A percentile compares a stretch with the other conserved stretches of the same genome.
phyloP scores from a whole-genome alignment of 2,113 vertebrate species.

The Ia io region DNA sequence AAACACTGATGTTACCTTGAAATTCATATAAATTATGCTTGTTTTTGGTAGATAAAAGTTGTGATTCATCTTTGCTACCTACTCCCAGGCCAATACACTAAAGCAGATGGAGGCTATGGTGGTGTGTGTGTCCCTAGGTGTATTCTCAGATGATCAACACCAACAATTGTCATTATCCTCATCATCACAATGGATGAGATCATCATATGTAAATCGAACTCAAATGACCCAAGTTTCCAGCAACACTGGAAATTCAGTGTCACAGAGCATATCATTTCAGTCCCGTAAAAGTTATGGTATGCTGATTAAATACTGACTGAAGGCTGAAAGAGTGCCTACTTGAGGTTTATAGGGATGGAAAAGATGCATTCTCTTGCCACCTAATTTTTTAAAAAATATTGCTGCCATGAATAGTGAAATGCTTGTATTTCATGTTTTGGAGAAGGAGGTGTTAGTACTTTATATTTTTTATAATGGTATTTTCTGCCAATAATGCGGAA shows the following conservation, averaged over 20 bases:
- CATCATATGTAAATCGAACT: conserved; percentile 80
- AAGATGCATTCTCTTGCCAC: conserved; percentile 74
- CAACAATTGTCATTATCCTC: conserved; percentile 56
- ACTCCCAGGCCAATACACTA: not conserved
- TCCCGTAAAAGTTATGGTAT: conserved; percentile 81
- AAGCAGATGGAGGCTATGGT: not conserved
- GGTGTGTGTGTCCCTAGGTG: not conserved
- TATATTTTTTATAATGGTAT: conserved; percentile 66
- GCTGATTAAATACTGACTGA: conserved; percentile 82
- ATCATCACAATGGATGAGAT: conserved; percentile 53
- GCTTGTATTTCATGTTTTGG: conserved; percentile 55
- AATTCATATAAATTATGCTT: conserved; percentile 9
- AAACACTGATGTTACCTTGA: not conserved
- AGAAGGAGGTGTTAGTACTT: not conserved
- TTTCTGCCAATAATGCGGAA: conserved; percentile 61
- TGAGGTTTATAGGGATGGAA: conserved; percentile 74
- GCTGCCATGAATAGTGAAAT: conserved; percentile 64
- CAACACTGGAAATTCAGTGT: conserved; percentile 79
- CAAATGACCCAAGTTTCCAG: conserved; percentile 74
- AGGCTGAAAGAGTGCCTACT: conserved; percentile 76
- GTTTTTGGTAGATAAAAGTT: not conserved
- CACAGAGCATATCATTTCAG: conserved; percentile 78
- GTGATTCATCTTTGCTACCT: not conserved
- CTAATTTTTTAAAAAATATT: conserved; percentile 78
- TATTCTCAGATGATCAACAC: conserved; percentile 53